These are phyloP conservation scores for Oncorhynchus mykiss DNA, from an alignment of 2,113 vertebrate genomes.

Conservation along the genomic window DNA sequence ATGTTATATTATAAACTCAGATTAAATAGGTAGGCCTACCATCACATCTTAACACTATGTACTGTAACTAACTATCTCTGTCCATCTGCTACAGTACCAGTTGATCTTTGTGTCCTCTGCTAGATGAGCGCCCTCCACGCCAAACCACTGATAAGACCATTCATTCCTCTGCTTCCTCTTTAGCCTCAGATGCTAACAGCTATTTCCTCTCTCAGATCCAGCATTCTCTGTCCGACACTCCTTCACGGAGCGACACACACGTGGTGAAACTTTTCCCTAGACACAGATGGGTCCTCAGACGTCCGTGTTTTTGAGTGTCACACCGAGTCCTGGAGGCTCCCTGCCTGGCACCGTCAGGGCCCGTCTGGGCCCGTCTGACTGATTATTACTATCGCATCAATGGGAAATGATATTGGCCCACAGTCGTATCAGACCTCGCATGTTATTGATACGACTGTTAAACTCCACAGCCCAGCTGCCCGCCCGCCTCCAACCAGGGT, in stretches of 20 bases:
- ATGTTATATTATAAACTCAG: no score
- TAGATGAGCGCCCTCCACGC: background rate
- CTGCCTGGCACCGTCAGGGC: no score
- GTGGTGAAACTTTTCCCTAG: constrained; percentile 22
- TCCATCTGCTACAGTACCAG: background rate
- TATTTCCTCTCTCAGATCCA: background rate
- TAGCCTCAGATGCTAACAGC: background rate
- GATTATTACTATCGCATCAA: constrained; percentile 72
- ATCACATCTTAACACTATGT: no score
- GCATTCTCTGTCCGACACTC: background rate
- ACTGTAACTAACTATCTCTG: background rate
- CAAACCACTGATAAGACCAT: background rate
- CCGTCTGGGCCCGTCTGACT: constrained; percentile 57
- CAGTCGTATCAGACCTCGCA: constrained; percentile 48
- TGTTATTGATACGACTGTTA: constrained; percentile 71
- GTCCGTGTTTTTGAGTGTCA: constrained; percentile 61
- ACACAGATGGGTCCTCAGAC: constrained; percentile 67
- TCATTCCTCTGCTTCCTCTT: background rate
- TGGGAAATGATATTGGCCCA: constrained; percentile 65
- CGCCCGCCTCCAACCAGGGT: constrained; percentile 56
- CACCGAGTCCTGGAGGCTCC: constrained; percentile 62
- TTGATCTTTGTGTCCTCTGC: background rate
- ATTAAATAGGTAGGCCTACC: no score
- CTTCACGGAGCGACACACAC: background rate
- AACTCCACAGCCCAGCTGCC: constrained; percentile 65